Conservation (phyloP, 2,888 invertebrate genomes). For the Boloria euphrosyne region DNA sequence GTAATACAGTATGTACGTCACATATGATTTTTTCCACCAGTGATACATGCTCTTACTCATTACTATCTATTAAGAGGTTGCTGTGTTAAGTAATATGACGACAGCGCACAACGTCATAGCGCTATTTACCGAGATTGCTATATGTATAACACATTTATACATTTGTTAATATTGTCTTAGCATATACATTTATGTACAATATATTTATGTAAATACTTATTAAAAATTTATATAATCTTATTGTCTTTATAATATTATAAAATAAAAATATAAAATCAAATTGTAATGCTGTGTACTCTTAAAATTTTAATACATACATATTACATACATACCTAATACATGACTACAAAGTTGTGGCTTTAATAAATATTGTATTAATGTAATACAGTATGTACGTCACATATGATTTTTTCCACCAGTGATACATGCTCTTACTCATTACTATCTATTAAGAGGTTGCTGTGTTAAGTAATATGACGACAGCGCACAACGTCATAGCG, state of each 20-base stretch:
- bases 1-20: background rate
- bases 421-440: slow-evolving; percentile 2
- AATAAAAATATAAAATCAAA: no score
- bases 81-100: slow-evolving; percentile 1
- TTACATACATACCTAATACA: no score
- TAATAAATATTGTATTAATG: background rate
- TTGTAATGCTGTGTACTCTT: no score
- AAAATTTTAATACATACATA: no score
- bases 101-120: background rate
- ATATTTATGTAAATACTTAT: no score
- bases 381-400: background rate
- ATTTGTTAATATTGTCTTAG: slow-evolving; percentile 1
- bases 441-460: slow-evolving; percentile 10
- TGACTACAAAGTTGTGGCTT: no score
- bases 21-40: background rate
- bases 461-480: slow-evolving; percentile 1
- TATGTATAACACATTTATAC: background rate
- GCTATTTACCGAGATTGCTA: background rate
- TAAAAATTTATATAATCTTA: no score
- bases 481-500: background rate
- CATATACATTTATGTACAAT: background rate
- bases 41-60: background rate
- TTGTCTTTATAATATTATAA: no score
- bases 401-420: background rate
- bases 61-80: slow-evolving; percentile 12